These are phyloP conservation scores for Micrasema longulum DNA, from an alignment of 1,140 invertebrate species.

Conservation along the genomic window DNA sequence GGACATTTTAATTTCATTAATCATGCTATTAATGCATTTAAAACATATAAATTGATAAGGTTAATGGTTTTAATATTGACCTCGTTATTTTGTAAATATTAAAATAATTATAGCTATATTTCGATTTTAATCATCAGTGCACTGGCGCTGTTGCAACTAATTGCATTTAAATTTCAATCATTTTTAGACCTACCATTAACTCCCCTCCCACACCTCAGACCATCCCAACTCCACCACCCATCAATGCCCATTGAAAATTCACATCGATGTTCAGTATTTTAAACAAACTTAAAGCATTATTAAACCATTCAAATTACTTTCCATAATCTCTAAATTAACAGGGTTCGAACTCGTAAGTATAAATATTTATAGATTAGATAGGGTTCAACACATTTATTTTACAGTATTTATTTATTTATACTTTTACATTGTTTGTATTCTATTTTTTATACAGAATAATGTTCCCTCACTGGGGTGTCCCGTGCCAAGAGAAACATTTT, in stretches of 20 bases:
- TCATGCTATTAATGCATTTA: too few species aligned
- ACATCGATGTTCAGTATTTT: not conserved
- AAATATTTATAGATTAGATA: too few species aligned
- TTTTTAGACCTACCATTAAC: not conserved
- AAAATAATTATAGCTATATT: not conserved
- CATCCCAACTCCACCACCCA: too few species aligned
- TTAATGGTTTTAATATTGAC: not conserved
- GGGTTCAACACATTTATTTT: too few species aligned
- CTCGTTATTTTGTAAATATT: not conserved
- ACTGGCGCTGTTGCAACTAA: not conserved
- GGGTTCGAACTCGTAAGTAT: too few species aligned
- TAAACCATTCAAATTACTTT: conserved; percentile 8
- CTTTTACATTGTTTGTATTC: too few species aligned
- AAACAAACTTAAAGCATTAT: not conserved
- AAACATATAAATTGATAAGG: too few species aligned
- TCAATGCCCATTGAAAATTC: not conserved
- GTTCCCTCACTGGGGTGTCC: too few species aligned
- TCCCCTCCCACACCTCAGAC: not conserved
- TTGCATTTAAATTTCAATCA: conserved; percentile 11
- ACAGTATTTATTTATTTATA: too few species aligned
- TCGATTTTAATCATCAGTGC: not conserved
- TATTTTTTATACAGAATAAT: too few species aligned
- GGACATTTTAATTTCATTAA: too few species aligned
- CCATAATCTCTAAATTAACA: not conserved
- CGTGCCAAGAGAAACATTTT: too few species aligned